Conservation (phyloP, 2,113 vertebrate genomes). For the Ahaetulla prasina region DNA sequence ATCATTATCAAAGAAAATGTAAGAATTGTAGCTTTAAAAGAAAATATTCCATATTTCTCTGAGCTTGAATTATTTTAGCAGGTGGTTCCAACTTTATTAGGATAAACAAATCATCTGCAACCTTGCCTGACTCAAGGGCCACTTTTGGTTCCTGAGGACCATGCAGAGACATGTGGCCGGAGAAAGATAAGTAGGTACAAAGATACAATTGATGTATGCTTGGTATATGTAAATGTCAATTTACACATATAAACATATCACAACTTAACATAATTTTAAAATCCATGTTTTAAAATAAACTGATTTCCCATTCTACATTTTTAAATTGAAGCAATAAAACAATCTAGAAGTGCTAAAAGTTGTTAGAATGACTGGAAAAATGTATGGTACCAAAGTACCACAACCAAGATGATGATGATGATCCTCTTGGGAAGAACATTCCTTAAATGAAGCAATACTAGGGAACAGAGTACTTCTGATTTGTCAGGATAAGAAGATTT, state of each 20-base stretch:
- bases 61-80: neutral
- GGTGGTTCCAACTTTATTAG: neutral
- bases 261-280: neutral
- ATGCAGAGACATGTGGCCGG: neutral
- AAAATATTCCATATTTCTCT: neutral
- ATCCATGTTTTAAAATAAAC: neutral
- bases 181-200: neutral
- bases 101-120: neutral
- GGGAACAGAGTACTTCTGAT: neutral
- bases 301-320: neutral
- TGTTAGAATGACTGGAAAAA: neutral
- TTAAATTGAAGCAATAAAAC: neutral
- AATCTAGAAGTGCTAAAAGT: neutral
- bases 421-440: neutral
- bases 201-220: neutral
- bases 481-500: neutral
- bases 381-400: neutral
- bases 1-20: neutral
- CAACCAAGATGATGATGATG: neutral
- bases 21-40: neutral
- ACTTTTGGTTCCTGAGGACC: neutral
- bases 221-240: neutral
- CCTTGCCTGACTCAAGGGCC: neutral
- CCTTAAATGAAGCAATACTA: neutral
- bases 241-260: neutral